Percentiles rank a stretch among this genome's conserved stretches.
phyloP scores from a whole-genome alignment of 2,797 vertebrate genomes.

The Muscicapa comitata region DNA sequence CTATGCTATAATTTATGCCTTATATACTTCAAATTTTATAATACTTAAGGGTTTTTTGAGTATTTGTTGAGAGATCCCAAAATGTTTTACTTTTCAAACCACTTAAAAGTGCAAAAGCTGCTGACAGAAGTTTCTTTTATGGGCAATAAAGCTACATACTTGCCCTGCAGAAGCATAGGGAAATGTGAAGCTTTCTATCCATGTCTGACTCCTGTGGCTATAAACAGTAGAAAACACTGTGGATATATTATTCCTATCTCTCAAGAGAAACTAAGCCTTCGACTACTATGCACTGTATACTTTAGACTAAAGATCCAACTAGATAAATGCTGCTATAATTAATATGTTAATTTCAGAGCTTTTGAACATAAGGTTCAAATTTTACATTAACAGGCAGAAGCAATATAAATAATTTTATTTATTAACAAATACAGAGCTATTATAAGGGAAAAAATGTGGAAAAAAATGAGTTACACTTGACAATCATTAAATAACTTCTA shows the following conservation, averaged over 20 bases:
- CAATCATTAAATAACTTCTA: not conserved
- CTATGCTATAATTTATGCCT: not conserved
- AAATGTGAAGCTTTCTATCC: not conserved
- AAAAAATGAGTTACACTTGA: not conserved
- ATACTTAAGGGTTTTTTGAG: not conserved
- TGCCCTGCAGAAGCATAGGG: not conserved
- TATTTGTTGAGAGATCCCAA: not conserved
- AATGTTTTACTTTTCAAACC: conserved; percentile 7
- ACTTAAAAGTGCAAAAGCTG: conserved; percentile 8
- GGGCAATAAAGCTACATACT: not conserved
- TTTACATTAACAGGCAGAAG: not conserved
- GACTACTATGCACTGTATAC: not conserved
- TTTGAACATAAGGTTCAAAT: not conserved
- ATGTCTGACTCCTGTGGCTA: not conserved
- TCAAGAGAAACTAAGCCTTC: not conserved
- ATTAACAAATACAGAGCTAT: not conserved
- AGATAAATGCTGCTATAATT: not conserved
- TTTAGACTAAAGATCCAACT: not conserved
- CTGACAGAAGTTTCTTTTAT: not conserved
- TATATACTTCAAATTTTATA: not conserved
- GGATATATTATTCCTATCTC: not conserved
- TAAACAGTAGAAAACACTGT: not conserved
- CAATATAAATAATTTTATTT: not conserved
- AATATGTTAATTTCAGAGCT: not conserved
- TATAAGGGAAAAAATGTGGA: not conserved